These are phyloP conservation scores for Harlomillsia oculata DNA, from an alignment of 1,140 invertebrate genomes.

Conservation along the genomic window DNA sequence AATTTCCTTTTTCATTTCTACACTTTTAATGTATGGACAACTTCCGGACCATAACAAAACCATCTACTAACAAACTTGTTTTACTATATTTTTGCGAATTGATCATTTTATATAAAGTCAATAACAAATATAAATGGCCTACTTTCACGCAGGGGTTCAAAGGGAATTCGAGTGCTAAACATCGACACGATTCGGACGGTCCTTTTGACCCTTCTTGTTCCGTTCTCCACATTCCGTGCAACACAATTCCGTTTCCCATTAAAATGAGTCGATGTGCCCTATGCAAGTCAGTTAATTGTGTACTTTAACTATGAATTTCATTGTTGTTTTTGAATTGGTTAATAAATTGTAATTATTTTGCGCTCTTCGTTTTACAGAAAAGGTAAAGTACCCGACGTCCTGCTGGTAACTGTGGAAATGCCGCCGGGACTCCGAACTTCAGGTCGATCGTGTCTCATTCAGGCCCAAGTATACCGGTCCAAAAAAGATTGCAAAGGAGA, in stretches of 20 bases:
- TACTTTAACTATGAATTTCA: slow-evolving; percentile 10
- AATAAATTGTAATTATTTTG: not conserved
- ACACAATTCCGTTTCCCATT: slow-evolving; percentile 59
- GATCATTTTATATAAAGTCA: too few species aligned
- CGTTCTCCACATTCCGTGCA: slow-evolving; percentile 73
- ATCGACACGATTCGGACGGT: slow-evolving; percentile 11
- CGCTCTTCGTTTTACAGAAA: slow-evolving; percentile 48
- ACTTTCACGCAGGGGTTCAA: slow-evolving; percentile 9
- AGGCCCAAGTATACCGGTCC: slow-evolving; percentile 65
- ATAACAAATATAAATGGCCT: too few species aligned
- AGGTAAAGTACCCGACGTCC: slow-evolving; percentile 76
- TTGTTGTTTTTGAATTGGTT: not conserved
- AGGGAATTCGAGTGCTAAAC: slow-evolving; percentile 5
- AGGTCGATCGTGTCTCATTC: slow-evolving; percentile 65
- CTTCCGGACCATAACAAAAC: too few species aligned
- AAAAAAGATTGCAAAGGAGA: slow-evolving; percentile 73
- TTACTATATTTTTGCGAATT: too few species aligned
- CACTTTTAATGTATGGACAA: too few species aligned
- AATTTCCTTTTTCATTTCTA: too few species aligned
- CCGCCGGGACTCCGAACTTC: slow-evolving; percentile 60
- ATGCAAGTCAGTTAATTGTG: slow-evolving; percentile 50
- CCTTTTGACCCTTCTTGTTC: slow-evolving; percentile 40
- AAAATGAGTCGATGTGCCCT: slow-evolving; percentile 55
- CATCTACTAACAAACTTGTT: too few species aligned
- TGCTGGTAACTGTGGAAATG: slow-evolving; percentile 80